Evolutionary conservation across 2,113 vertebrate species (phyloP), one percentile per base, ranked within the genome.

Genomic region (Bambusicola thoracicus): DNA sequence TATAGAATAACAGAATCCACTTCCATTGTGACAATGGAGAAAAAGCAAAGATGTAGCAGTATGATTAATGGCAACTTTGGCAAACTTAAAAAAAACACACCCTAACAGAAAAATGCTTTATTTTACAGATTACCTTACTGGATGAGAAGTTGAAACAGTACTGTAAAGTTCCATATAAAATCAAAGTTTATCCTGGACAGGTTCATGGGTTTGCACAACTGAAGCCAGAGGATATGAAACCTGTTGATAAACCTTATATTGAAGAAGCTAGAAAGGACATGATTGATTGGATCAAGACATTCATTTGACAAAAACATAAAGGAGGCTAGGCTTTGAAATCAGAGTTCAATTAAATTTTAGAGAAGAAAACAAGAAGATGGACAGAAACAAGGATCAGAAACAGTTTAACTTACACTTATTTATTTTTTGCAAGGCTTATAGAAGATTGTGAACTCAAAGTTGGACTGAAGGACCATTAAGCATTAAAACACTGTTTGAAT

Each of bases 151-250:
- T 99, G 81, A 97, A 98, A 89, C 96, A 98, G 55, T 98, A 98
- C 61, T 99, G 99, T 96, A 97, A 73, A 59, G 98, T 98, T 70
- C 96, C 98, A 24, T 98, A 98, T 83, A 97, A 98, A 93, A 97
- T 99, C 87, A 99, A 99, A 97, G 97, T 99, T 44, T 99, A 98
- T 93, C 98, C 98, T 2, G 98, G 98, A 40, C 99, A 99, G 96
- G 98, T 98, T 24, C 99, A 99, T 15, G 99, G 99, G 7, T 99
- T 99, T 91, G 99, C 98, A 85, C 98, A 99, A 66, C 97, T 99
- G 30, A 98, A 98, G 91, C 98, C 97, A 82, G 98, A 99, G 78
- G 98, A 99, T 51, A 98, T 98, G 62, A 98, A 97, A 29, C 97
- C 97, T 1, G n/a, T 74, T 1, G 98, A 99, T 91, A 98, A 97